phyloP scores from a whole-genome alignment of 2,888 invertebrate species.

The Cordylochernes scorpioides region DNA sequence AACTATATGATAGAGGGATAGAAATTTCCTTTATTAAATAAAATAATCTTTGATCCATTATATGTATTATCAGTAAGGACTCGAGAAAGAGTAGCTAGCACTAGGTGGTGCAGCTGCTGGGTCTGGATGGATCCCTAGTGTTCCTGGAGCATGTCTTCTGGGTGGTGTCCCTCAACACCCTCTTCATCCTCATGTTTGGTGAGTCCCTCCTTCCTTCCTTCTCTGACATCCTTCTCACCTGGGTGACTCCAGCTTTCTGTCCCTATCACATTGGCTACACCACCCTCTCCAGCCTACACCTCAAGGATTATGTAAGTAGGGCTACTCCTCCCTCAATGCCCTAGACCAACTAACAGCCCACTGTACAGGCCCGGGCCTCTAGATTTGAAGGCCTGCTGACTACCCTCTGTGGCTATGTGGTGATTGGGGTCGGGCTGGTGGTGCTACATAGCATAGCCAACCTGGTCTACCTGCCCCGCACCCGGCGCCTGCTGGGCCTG shows the following conservation, averaged over 20 bases:
- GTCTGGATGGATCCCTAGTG: conserved; percentile 80
- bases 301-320: conserved; percentile 28
- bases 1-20: too few species aligned
- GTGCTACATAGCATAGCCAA: conserved; percentile 58
- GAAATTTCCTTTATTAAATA: too few species aligned
- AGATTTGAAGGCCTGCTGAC: conserved; percentile 67
- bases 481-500: conserved; percentile 60
- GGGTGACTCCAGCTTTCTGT: conserved; percentile 46
- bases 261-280: conserved; percentile 83
- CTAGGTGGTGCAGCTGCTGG: conserved; percentile 67
- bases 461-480: conserved; percentile 45
- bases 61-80: too few species aligned
- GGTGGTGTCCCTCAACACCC: conserved; percentile 86
- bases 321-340: neutral
- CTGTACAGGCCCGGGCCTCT: neutral
- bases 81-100: too few species aligned
- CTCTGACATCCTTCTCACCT: neutral
- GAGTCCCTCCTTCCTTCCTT: conserved; percentile 15
- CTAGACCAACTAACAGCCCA: neutral
- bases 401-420: conserved; percentile 71
- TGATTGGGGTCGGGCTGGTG: conserved; percentile 54
- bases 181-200: conserved; percentile 80
- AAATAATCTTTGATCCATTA: too few species aligned
- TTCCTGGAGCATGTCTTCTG: conserved; percentile 93
- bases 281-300: conserved; percentile 41